Percentiles rank a stretch among this genome's conserved stretches.
phyloP scores from a whole-genome alignment of 1,140 invertebrate species.

The Brachionus rotundiformis region DNA sequence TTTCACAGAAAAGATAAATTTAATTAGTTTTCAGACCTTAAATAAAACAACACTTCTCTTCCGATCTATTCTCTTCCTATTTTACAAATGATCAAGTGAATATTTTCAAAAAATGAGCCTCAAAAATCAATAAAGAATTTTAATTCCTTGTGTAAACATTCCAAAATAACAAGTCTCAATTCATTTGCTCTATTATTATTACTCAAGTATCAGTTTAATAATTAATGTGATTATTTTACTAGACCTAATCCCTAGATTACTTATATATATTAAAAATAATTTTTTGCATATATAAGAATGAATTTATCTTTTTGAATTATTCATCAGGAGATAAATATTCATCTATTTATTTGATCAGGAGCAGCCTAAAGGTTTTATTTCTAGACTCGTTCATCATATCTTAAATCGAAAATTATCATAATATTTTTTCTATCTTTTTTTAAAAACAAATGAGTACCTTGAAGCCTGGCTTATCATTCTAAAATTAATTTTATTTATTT shows the following conservation, averaged over 20 bases:
- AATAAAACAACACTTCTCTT: background rate
- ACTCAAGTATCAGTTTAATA: background rate
- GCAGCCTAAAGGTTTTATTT: background rate
- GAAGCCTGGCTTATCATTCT: background rate
- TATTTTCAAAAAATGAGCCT: background rate
- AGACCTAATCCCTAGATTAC: background rate
- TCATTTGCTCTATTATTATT: background rate
- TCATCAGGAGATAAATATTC: background rate
- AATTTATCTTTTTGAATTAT: background rate
- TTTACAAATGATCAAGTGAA: background rate
- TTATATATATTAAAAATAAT: background rate
- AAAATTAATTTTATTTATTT: no score
- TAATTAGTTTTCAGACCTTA: constrained; percentile 6
- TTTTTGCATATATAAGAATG: background rate
- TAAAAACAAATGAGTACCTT: background rate
- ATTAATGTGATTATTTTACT: constrained; percentile 12
- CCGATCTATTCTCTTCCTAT: background rate
- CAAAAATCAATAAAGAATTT: constrained; percentile 14
- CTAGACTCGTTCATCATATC: background rate
- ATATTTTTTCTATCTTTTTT: background rate
- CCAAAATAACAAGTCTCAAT: background rate
- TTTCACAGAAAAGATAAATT: background rate
- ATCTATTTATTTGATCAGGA: background rate
- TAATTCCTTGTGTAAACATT: background rate
- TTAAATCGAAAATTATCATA: background rate